Evolutionary conservation across 92 coral and sea anemone species (phyloP).

Genomic region (Epizoanthus scotinus): DNA sequence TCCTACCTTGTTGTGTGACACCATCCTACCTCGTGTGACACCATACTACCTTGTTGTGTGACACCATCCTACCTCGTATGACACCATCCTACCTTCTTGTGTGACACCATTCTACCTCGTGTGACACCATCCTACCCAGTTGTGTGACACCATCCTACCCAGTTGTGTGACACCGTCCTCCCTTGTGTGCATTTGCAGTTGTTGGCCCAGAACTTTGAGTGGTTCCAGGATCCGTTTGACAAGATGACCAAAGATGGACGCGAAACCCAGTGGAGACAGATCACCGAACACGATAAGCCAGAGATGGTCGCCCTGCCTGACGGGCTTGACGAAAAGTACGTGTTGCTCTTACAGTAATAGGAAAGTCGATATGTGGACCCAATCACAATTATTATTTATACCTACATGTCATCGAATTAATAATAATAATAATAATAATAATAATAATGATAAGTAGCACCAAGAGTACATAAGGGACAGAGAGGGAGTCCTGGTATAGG

Average conservation of each 20-base stretch:
- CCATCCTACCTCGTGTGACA: neutral
- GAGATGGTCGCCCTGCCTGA: slow-evolving; percentile 97
- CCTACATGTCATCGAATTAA: too few species aligned
- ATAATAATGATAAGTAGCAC: too few species aligned
- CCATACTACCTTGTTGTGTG: too few species aligned
- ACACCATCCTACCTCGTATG: neutral
- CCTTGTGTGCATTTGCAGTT: slow-evolving; percentile 48
- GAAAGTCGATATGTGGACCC: too few species aligned
- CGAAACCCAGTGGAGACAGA: slow-evolving; percentile 98
- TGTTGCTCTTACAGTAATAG: neutral
- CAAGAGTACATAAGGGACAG: too few species aligned
- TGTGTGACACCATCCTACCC: neutral
- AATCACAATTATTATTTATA: too few species aligned
- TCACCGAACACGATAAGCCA: slow-evolving; percentile 96
- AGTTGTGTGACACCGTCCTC: neutral
- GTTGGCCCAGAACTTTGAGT: slow-evolving; percentile 88
- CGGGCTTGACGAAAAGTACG: slow-evolving; percentile 94
- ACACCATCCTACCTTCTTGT: too few species aligned
- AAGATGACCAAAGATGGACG: slow-evolving; percentile 99
- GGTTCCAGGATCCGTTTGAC: slow-evolving; percentile 99
- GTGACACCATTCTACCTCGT: neutral
- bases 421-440: too few species aligned
- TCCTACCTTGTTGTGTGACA: neutral
- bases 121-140: too few species aligned
- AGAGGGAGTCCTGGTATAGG: too few species aligned